Conservation (phyloP, 2,797 vertebrate species). For the Sardinella longiceps region DNA sequence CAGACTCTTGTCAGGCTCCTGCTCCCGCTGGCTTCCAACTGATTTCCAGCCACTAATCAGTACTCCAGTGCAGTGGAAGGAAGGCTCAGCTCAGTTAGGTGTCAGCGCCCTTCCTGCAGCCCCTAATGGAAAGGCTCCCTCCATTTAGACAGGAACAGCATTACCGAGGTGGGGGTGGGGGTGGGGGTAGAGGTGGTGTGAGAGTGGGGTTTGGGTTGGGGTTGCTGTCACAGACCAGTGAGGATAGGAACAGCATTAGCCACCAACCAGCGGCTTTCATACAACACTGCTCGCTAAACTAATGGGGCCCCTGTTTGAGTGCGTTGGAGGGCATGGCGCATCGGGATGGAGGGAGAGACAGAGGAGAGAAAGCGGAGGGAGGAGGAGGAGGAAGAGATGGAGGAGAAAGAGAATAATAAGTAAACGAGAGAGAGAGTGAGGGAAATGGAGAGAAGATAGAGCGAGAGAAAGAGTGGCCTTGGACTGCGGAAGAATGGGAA, state of each 20-base stretch:
- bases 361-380: not conserved
- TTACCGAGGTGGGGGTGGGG: conserved; percentile 68
- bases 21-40: conserved; percentile 78
- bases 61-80: conserved; percentile 84
- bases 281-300: conserved; percentile 80
- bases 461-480: conserved; percentile 48
- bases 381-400: conserved; percentile 15
- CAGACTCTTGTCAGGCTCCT: conserved; percentile 61
- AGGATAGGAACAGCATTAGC: conserved; percentile 55
- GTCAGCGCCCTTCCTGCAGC: conserved; percentile 87
- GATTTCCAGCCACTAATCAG: conserved; percentile 84
- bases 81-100: conserved; percentile 85
- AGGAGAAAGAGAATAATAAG: conserved; percentile 48
- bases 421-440: conserved; percentile 40
- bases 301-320: conserved; percentile 76
- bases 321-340: conserved; percentile 55
- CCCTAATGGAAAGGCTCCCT: conserved; percentile 90
- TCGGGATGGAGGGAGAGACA: not conserved
- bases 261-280: conserved; percentile 57
- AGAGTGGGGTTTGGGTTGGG: conserved; percentile 24
- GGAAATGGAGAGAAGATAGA: conserved; percentile 57
- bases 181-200: no score
- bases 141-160: conserved; percentile 83
- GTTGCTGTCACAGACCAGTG: conserved; percentile 85
- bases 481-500: not conserved